These are phyloP conservation scores for Oxygymnocypris stewartii DNA, from an alignment of 2,113 vertebrate species.

Conservation along the genomic window DNA sequence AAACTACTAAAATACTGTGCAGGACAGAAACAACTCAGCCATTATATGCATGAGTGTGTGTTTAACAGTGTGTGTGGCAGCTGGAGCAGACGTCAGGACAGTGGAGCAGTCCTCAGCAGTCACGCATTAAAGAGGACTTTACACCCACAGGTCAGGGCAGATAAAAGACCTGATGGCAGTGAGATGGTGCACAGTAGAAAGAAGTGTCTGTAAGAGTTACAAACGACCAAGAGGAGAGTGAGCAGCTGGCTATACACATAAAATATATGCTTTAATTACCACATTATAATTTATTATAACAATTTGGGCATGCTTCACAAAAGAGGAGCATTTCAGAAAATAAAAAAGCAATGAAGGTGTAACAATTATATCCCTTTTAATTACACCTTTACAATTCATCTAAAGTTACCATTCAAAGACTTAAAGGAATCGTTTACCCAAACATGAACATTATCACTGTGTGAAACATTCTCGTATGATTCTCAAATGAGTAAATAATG, in stretches of 20 bases:
- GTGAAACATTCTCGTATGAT: not conserved
- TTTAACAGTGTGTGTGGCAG: constrained; percentile 30
- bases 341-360: not conserved
- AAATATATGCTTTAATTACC: not conserved
- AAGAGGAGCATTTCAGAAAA: too few relatives aligned
- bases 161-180: constrained; percentile 45
- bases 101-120: constrained; percentile 59
- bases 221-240: constrained; percentile 25
- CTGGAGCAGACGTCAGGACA: constrained; percentile 53
- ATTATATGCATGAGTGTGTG: constrained; percentile 37
- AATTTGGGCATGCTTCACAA: not conserved
- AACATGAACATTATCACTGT: not conserved
- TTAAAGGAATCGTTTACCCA: not conserved
- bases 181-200: constrained; percentile 27
- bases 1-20: constrained; percentile 34
- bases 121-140: constrained; percentile 74
- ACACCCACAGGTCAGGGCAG: constrained; percentile 67
- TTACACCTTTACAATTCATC: not conserved
- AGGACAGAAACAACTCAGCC: not conserved
- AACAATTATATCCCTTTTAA: not conserved
- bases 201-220: constrained; percentile 44
- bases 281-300: not conserved
- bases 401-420: not conserved
- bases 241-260: constrained; percentile 23
- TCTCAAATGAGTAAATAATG: constrained; percentile 40